Base-by-base conservation (phyloP, 2,888 invertebrate species). In the Apamea anceps region DNA sequence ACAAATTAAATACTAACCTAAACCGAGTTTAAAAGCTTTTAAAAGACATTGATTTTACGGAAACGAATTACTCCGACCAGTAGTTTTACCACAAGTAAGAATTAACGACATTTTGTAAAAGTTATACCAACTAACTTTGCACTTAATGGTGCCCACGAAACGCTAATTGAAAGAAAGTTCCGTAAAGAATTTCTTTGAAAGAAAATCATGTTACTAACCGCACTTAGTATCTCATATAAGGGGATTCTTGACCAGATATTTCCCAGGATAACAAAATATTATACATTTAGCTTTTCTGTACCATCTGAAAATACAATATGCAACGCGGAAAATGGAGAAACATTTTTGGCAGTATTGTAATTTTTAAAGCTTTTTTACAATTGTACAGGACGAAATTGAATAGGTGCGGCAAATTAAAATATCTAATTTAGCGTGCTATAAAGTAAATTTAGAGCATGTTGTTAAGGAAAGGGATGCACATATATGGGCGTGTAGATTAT, bases 111-210 rank as follows among this genome's bases (percentile, higher is more conserved):
- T 76, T 74, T 82, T 72, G 37, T 13, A 18, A 48, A 80, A 83
- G 72, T 82, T 79, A 60, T 32, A 70, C 63, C 57, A 67, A 75
- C 63, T 63, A 80, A 86, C 80, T 81, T 83, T 77, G 68, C 42
- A 80, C 79, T 85, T 77, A 77, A 48, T 66, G 65, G 71, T 12
- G 51, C 12, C 60, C 48, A 75, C 67, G 37, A 66, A 77, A 51
- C 28, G 25, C 12, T 83, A 75, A 83, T 80, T 70, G 51, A 70
- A 72, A 48, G 21, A 72, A 18, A 66, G 57, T 71, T 65, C n/a
- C 2, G 12, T 25, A 42, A 65, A 75, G 54, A 63, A 70, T 75
- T 77, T 82, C n/a, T 70, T 63, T 77, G 42, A 80, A 82, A 77
- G 18, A 25, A 77, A 66, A 79, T 62, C 32, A 18, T 66, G 15